Percentiles rank a stretch among this genome's conserved stretches.
Conservation (phyloP, 2,888 invertebrate species). For the Lithophane semibrunnea region DNA sequence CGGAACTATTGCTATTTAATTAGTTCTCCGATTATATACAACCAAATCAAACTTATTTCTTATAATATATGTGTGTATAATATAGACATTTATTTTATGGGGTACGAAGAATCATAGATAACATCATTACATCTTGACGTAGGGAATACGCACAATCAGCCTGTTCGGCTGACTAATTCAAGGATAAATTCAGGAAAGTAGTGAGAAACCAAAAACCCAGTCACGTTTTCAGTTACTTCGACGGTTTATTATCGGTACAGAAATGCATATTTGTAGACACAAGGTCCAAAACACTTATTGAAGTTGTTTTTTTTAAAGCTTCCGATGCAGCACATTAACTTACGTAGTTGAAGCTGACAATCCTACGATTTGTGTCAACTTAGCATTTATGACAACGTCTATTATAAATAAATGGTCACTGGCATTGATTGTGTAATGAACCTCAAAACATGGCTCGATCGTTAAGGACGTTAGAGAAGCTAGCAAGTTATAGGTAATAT, state of each 20-base stretch:
- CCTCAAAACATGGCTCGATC: neutral
- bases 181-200: neutral
- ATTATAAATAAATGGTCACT: neutral
- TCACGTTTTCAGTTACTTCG: neutral
- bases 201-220: neutral
- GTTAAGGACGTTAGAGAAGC: neutral
- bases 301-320: constrained; percentile 1
- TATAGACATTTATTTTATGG: neutral
- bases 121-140: neutral
- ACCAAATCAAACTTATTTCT: neutral
- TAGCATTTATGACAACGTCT: neutral
- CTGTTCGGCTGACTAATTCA: neutral
- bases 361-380: constrained; percentile 2
- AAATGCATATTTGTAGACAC: neutral
- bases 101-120: neutral
- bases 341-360: neutral
- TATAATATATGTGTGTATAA: too few relatives aligned
- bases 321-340: neutral
- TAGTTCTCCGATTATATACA: neutral
- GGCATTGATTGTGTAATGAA: neutral
- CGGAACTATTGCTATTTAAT: neutral
- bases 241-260: neutral
- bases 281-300: neutral
- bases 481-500: neutral
- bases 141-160: neutral